Evolutionary conservation across 1,140 invertebrate species (phyloP).

Genomic region (Drosophila nannoptera): DNA sequence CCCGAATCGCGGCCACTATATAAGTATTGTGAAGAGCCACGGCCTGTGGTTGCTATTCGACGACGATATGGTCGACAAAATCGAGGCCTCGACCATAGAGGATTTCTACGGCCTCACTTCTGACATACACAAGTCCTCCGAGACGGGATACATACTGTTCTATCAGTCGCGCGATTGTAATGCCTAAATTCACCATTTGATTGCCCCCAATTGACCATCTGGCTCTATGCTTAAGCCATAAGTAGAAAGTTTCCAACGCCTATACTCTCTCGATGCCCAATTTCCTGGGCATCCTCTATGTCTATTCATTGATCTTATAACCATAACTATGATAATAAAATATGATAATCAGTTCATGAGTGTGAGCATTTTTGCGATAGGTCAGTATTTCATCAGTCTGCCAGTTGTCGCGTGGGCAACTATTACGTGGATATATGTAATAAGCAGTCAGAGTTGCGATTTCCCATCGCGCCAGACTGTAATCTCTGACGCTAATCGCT

Average conservation of each 20-base stretch:
- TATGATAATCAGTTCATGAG: constrained; percentile 3
- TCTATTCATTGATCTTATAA: constrained; percentile 22
- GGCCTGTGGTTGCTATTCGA: constrained; percentile 99
- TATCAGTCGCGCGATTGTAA: constrained; percentile 95
- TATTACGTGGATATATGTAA: constrained; percentile 1
- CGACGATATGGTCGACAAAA: constrained; percentile 99
- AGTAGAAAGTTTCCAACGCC: constrained; percentile 12
- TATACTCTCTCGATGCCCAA: background rate
- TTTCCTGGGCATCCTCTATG: constrained; percentile 19
- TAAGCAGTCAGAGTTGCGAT: background rate
- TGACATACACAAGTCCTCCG: constrained; percentile 98
- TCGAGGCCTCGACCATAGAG: constrained; percentile 98
- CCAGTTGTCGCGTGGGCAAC: background rate
- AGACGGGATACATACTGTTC: constrained; percentile 99
- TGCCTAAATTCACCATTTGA: constrained; percentile 10
- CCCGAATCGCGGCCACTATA: constrained; percentile 99
- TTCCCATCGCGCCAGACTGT: constrained; percentile 17
- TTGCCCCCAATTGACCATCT: background rate
- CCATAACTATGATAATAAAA: constrained; percentile 26
- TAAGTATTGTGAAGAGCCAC: constrained; percentile 99
- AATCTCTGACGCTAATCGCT: constrained; percentile 12
- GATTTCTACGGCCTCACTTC: constrained; percentile 99
- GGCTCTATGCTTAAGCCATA: constrained; percentile 1
- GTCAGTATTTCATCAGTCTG: constrained; percentile 19
- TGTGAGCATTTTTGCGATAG: constrained; percentile 14